These are phyloP conservation scores for Cacajao melanocephalus DNA, from an alignment of 2,797 vertebrate genomes.

Conservation along the genomic window DNA sequence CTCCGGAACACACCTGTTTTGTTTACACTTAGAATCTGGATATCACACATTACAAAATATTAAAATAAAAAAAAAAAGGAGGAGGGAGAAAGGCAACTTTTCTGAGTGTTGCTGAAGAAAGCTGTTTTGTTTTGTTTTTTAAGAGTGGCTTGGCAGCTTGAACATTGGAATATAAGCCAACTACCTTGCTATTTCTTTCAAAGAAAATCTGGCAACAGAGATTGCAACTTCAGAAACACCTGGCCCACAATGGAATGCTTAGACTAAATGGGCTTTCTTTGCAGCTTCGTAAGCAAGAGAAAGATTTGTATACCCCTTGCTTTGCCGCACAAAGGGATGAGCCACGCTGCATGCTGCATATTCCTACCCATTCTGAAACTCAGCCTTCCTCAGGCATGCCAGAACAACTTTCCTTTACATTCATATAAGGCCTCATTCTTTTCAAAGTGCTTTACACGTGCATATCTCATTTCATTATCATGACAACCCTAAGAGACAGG, in stretches of 20 bases:
- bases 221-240: background rate
- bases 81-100: background rate
- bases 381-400: background rate
- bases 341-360: accelerated
- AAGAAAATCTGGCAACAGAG: conserved; percentile 49
- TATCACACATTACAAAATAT: conserved; percentile 17
- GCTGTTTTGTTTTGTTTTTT: background rate
- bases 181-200: conserved; percentile 31
- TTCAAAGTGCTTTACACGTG: background rate
- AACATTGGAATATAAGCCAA: conserved; percentile 9
- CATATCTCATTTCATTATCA: background rate
- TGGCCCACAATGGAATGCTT: background rate
- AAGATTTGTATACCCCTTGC: background rate
- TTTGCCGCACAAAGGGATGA: background rate
- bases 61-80: conserved; percentile 40
- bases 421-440: background rate
- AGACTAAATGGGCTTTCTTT: background rate
- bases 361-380: background rate
- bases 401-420: background rate
- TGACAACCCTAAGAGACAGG: background rate
- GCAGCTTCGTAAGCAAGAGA: background rate
- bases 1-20: conserved; percentile 24
- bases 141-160: conserved; percentile 24
- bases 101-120: background rate
- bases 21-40: conserved; percentile 48